Evolutionary conservation across 2,113 vertebrate species (phyloP).

Genomic region (Heterochromis multidens): DNA sequence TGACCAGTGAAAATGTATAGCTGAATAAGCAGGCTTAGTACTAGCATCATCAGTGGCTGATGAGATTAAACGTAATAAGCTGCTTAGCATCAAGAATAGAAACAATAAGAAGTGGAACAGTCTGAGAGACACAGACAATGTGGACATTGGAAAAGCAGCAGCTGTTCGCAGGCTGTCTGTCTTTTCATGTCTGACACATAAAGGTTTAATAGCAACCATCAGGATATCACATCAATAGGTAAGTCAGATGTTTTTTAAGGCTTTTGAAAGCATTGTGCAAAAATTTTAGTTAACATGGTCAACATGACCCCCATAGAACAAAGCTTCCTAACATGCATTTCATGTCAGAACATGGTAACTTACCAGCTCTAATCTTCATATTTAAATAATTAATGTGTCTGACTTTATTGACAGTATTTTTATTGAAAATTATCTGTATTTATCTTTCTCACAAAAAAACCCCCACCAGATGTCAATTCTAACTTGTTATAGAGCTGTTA

Average conservation of each 20-base stretch:
- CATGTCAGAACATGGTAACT: neutral
- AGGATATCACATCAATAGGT: neutral
- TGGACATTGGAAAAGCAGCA: neutral
- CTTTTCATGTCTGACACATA: neutral
- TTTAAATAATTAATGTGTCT: neutral
- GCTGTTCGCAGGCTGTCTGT: neutral
- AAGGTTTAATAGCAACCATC: neutral
- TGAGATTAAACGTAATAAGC: slow-evolving; percentile 87
- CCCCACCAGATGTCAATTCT: neutral
- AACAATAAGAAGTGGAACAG: slow-evolving; percentile 81
- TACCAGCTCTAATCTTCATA: neutral
- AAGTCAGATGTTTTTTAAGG: neutral
- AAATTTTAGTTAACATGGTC: neutral
- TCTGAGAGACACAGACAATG: slow-evolving; percentile 42
- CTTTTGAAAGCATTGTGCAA: neutral
- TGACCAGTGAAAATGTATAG: neutral
- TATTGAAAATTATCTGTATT: neutral
- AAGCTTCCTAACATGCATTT: neutral
- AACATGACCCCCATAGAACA: neutral
- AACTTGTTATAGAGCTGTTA: neutral
- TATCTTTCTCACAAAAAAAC: neutral
- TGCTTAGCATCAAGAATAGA: slow-evolving; percentile 87
- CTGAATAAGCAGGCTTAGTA: slow-evolving; percentile 10
- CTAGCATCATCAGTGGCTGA: slow-evolving; percentile 65
- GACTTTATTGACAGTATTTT: neutral